phyloP scores from a whole-genome alignment of 2,797 vertebrate species.

The Xenopus petersii region DNA sequence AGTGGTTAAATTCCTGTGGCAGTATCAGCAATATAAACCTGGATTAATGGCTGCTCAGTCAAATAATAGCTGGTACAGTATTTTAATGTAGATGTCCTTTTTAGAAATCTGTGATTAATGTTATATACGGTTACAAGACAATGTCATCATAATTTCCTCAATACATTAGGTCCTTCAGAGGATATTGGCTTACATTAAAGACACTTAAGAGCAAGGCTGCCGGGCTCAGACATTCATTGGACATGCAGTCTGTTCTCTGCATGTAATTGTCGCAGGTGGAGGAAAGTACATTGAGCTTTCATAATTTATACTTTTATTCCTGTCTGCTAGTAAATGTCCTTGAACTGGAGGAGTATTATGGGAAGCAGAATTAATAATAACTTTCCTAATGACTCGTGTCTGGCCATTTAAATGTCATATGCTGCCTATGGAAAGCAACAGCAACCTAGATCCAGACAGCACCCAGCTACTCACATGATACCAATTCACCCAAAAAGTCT shows the following conservation, averaged over 20 bases:
- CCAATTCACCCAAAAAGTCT: conserved; percentile 25
- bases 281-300: conserved; percentile 6
- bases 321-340: conserved; percentile 31
- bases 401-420: conserved; percentile 8
- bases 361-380: conserved; percentile 29
- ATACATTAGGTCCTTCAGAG: not conserved
- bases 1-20: too few relatives aligned
- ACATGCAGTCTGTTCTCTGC: conserved; percentile 22
- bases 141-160: not conserved
- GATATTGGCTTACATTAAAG: conserved; percentile 1
- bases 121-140: not conserved
- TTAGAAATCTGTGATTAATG: not conserved
- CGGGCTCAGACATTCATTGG: conserved; percentile 23
- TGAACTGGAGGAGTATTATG: conserved; percentile 35
- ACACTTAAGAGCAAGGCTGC: not conserved
- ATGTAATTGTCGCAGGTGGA: conserved; percentile 23
- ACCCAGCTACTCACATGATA: not conserved
- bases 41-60: too few relatives aligned
- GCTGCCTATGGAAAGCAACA: conserved; percentile 4
- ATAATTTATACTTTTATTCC: conserved; percentile 34
- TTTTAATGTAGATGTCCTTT: not conserved
- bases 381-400: conserved; percentile 12
- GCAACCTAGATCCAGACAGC: not conserved
- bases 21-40: too few relatives aligned
- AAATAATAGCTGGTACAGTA: not conserved